Base-by-base conservation (phyloP, 2,113 vertebrate genomes). In the Etia nguti region DNA sequence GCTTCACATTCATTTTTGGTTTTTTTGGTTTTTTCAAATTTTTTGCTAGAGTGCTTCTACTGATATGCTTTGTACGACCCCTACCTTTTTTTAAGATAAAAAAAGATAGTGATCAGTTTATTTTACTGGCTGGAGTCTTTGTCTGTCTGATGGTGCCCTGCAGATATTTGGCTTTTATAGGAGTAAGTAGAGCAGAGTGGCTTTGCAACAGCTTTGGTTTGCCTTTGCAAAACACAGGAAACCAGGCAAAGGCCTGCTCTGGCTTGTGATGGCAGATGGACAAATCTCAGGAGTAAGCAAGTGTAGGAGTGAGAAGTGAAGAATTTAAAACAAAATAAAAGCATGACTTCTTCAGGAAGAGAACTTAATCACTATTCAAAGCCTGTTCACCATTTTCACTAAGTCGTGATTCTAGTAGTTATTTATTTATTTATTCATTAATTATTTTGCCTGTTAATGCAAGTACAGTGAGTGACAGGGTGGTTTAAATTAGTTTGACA, bases 141-240 rank as follows among this genome's bases (percentile, higher is more conserved):
- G 81, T 88, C 68, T 85, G 68, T 80, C 60, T 91, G 82, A 48
- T 3, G 55, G 60, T 86, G 79, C 85, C 89, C 90, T 90, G 84
- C 43, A 87, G 91, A 90, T 93, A 93, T 90, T 92, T 93, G 90
- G 79, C 85, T 86, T 86, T 86, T 79, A 82, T 89, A 84, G 82
- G 54, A 90, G 60, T 79, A 65, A 91, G 89, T 48, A 48, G 82
- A 86, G 56, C 56, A 70, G 81, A 89, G 77, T 90, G 77, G 81
- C 41, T 90, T 81, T 88, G 84, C 75, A 88, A 46, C 56, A 75
- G 83, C 79, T 83, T 50, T 81, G 83, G 88, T 88, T 92, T 88
- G 86, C 90, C 88, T 91, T 94, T 36, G 89, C 87, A 92, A 91
- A 94, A 94, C 87, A 91, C 93, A 94, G 89, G 95, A 95, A 94